phyloP scores from a whole-genome alignment of 2,113 vertebrate species.

The Oncorhynchus kisutch region DNA sequence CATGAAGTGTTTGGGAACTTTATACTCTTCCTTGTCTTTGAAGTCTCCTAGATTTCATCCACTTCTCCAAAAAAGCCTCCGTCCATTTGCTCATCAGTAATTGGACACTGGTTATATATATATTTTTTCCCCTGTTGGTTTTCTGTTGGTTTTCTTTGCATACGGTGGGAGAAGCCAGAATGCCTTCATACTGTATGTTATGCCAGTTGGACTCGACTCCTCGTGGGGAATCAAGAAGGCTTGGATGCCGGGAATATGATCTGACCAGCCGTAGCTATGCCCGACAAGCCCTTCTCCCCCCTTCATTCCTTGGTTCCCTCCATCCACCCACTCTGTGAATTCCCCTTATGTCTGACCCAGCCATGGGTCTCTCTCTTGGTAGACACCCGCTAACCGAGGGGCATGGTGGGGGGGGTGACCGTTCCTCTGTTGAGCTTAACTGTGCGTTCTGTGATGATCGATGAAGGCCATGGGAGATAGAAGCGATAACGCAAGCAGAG shows the following conservation, averaged over 20 bases:
- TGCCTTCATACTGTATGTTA: slow-evolving; percentile 7
- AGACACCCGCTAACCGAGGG: slow-evolving; percentile 26
- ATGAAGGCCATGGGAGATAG: slow-evolving; percentile 71
- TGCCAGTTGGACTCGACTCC: not conserved
- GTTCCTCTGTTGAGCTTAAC: slow-evolving; percentile 32
- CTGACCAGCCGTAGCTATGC: not conserved
- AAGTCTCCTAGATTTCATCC: slow-evolving; percentile 61
- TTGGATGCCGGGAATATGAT: not conserved
- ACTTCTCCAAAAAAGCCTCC: slow-evolving; percentile 34
- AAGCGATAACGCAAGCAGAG: slow-evolving; percentile 73
- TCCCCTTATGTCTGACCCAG: not conserved
- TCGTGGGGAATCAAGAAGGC: not conserved
- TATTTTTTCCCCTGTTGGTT: slow-evolving; percentile 11
- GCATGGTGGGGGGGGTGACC: slow-evolving; percentile 12
- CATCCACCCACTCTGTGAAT: not conserved
- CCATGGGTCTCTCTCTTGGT: not conserved
- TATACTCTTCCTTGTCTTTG: slow-evolving; percentile 63
- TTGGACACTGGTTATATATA: slow-evolving; percentile 43
- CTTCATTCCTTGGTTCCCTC: not conserved
- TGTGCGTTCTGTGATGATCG: slow-evolving; percentile 48
- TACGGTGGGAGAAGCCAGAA: not conserved
- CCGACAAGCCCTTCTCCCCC: not conserved
- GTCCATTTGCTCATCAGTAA: slow-evolving; percentile 48
- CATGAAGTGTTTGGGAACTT: slow-evolving; percentile 71
- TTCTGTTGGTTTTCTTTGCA: slow-evolving; percentile 25